phyloP scores from a whole-genome alignment of 2,888 invertebrate genomes.

The Hoplodrina ambigua region DNA sequence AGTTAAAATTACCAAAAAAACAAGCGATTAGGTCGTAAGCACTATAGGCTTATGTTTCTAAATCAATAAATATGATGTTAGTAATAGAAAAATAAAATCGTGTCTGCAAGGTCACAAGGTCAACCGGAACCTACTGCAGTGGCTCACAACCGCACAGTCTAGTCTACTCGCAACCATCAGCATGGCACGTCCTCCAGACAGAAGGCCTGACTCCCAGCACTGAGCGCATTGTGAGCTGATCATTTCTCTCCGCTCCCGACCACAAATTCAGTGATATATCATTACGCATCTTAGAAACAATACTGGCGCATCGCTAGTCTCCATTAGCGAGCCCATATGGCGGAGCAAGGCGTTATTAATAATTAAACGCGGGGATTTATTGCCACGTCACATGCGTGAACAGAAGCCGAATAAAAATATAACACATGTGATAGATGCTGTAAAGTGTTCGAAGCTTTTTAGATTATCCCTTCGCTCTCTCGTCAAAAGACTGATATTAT shows the following conservation, averaged over 20 bases:
- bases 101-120: too few relatives aligned
- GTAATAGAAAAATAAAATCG: too few relatives aligned
- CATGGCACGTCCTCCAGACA: neutral
- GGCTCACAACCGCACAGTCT: too few relatives aligned
- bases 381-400: constrained; percentile 61
- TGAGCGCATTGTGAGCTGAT: neutral
- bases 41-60: too few relatives aligned
- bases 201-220: neutral
- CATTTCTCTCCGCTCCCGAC: neutral
- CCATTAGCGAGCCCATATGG: constrained; percentile 68
- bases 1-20: too few relatives aligned
- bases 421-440: constrained; percentile 30
- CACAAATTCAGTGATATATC: constrained; percentile 9
- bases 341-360: constrained; percentile 67
- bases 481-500: too few relatives aligned
- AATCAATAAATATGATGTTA: too few relatives aligned
- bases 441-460: neutral
- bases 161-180: too few relatives aligned
- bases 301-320: constrained; percentile 32
- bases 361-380: constrained; percentile 71
- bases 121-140: too few relatives aligned
- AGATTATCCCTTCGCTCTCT: too few relatives aligned
- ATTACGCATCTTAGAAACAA: constrained; percentile 30
- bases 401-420: constrained; percentile 39
- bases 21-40: too few relatives aligned